Conservation (phyloP, 2,888 invertebrate genomes). For the Gibbula magus region DNA sequence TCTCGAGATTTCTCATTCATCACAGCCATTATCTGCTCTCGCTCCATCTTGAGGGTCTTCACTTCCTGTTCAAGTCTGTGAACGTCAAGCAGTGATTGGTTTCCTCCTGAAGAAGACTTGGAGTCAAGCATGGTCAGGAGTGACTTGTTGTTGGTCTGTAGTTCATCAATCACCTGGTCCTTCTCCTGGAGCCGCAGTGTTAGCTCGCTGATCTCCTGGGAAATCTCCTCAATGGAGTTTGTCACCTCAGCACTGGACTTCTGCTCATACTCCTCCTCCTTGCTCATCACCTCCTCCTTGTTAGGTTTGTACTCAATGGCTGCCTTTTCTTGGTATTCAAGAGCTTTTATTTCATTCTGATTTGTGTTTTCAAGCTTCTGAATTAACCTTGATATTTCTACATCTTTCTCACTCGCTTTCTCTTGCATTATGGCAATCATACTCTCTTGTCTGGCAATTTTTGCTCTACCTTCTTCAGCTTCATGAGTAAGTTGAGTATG, state of each 20-base stretch:
- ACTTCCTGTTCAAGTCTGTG: conserved; percentile 69
- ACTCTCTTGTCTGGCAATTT: conserved; percentile 41
- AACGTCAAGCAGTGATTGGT: conserved; percentile 57
- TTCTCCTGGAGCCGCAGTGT: conserved; percentile 61
- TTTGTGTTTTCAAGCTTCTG: conserved; percentile 50
- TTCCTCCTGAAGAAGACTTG: conserved; percentile 54
- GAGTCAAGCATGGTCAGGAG: conserved; percentile 69
- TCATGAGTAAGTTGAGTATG: conserved; percentile 37
- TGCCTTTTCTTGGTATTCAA: conserved; percentile 47
- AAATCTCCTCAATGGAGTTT: neutral
- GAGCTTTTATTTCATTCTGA: conserved; percentile 37
- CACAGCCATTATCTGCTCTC: conserved; percentile 74
- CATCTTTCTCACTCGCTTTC: conserved; percentile 48
- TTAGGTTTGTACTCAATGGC: conserved; percentile 30
- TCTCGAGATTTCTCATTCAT: conserved; percentile 75
- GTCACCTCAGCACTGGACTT: neutral
- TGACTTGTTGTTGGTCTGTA: conserved; percentile 68
- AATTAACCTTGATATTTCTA: conserved; percentile 43
- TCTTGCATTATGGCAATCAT: conserved; percentile 48
- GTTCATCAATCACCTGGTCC: conserved; percentile 66
- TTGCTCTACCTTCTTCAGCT: conserved; percentile 39
- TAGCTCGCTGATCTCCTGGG: conserved; percentile 56
- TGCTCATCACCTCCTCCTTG: neutral
- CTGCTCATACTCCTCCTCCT: conserved; percentile 5
- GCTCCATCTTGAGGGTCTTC: conserved; percentile 65